These are phyloP conservation scores for Ectemnius lituratus DNA, from an alignment of 2,888 invertebrate genomes.

Conservation along the genomic window DNA sequence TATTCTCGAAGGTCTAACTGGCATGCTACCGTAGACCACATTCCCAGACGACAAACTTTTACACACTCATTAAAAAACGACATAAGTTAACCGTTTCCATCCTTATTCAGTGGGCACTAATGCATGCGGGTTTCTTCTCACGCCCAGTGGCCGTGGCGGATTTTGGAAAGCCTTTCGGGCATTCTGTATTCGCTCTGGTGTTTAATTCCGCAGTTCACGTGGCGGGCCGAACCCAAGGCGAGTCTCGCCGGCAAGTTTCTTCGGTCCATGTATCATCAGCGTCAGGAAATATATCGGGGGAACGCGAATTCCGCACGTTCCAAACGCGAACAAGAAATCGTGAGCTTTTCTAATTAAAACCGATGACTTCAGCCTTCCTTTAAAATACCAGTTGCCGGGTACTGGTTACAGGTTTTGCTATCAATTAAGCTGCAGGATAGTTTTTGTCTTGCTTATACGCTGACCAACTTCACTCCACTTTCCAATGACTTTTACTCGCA, in stretches of 20 bases:
- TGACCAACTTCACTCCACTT: too few relatives aligned
- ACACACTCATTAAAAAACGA: too few relatives aligned
- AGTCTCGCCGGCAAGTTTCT: constrained; percentile 39
- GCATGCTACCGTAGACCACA: too few relatives aligned
- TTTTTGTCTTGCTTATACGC: too few relatives aligned
- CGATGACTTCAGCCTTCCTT: constrained; percentile 10
- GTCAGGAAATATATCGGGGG: constrained; percentile 14
- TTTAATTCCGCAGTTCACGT: constrained; percentile 40
- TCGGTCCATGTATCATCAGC: constrained; percentile 33
- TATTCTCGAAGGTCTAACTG: too few relatives aligned
- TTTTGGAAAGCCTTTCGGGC: constrained; percentile 26
- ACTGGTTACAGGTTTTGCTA: too few relatives aligned
- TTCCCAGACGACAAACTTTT: too few relatives aligned
- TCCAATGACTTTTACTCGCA: too few relatives aligned
- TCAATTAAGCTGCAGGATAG: too few relatives aligned
- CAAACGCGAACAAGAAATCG: too few relatives aligned
- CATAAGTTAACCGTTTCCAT: too few relatives aligned
- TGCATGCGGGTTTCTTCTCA: constrained; percentile 18
- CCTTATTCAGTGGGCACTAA: too few relatives aligned
- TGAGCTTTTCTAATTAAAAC: background rate
- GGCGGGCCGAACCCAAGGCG: constrained; percentile 13
- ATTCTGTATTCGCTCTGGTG: constrained; percentile 29
- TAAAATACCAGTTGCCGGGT: background rate
- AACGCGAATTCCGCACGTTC: constrained; percentile 16
- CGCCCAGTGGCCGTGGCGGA: constrained; percentile 15